Percentiles rank a stretch among this genome's conserved stretches.
These are phyloP conservation scores for Leptopterna dolabrata DNA, from an alignment of 2,888 invertebrate genomes.

Conservation along the genomic window DNA sequence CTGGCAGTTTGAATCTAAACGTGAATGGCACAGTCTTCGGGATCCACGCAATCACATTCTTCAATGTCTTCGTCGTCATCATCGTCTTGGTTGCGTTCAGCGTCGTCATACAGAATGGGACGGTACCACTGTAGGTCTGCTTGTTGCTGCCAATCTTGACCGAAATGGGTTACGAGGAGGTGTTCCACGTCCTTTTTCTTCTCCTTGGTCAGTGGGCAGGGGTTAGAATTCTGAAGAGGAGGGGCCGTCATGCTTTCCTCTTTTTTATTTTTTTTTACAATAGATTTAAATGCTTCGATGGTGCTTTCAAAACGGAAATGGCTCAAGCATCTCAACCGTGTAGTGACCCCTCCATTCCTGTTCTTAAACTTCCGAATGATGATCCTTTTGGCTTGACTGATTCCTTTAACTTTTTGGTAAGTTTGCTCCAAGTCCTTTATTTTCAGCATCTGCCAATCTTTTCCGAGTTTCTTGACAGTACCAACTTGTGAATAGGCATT, in stretches of 20 bases:
- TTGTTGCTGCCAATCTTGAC: not conserved
- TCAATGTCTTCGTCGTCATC: not conserved
- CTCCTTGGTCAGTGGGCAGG: not conserved
- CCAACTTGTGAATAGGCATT: conserved; percentile 20
- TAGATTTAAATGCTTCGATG: not conserved
- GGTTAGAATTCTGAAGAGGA: not conserved
- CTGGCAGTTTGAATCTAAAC: not conserved
- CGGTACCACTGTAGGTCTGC: not conserved
- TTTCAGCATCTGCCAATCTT: conserved; percentile 14
- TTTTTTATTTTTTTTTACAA: not conserved
- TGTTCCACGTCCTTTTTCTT: not conserved
- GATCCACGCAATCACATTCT: not conserved
- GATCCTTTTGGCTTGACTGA: conserved; percentile 25
- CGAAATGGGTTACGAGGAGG: not conserved
- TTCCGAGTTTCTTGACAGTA: not conserved
- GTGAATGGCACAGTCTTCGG: not conserved
- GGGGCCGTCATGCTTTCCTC: too few species aligned
- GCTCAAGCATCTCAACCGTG: not conserved
- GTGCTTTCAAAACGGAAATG: not conserved
- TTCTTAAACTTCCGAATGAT: not conserved
- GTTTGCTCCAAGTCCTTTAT: not conserved
- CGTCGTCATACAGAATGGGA: not conserved
- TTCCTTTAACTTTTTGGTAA: not conserved
- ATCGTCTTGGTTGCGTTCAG: not conserved
- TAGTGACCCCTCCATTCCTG: not conserved